Percentiles rank a stretch among this genome's conserved stretches.
phyloP scores from a whole-genome alignment of 2,797 vertebrate species.

The Cynopterus sphinx region DNA sequence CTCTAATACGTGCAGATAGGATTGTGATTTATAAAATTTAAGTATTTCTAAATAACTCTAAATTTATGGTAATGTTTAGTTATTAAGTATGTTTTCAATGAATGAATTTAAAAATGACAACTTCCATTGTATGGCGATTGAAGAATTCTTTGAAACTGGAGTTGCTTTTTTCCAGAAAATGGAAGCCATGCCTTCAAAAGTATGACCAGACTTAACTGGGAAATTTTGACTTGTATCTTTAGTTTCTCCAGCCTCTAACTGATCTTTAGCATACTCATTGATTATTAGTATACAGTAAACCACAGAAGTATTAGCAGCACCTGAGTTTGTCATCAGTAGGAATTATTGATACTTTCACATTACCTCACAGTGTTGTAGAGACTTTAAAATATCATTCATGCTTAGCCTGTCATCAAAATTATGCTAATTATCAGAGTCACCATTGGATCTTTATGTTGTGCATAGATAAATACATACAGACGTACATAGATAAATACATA shows the following conservation, averaged over 20 bases:
- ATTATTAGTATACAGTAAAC: neutral
- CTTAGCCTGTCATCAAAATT: neutral
- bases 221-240: neutral
- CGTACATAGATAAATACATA: neutral
- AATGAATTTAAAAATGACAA: neutral
- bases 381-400: neutral
- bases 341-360: conserved; percentile 4
- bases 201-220: neutral
- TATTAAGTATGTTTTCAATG: neutral
- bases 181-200: neutral
- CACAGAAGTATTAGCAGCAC: neutral
- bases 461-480: neutral
- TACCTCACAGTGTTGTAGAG: neutral
- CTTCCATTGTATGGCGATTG: neutral
- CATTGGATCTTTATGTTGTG: neutral
- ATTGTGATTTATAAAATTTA: neutral
- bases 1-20: neutral
- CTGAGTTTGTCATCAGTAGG: neutral
- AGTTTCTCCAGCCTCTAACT: neutral
- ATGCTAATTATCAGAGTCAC: neutral
- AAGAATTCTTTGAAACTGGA: neutral
- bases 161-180: neutral
- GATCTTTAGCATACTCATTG: neutral
- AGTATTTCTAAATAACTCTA: neutral
- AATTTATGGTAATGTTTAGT: neutral